A percentile compares a stretch with the other conserved stretches of the same genome.
These are phyloP conservation scores for Diglossa cyanea DNA, from an alignment of 2,797 vertebrate species.

Conservation along the genomic window DNA sequence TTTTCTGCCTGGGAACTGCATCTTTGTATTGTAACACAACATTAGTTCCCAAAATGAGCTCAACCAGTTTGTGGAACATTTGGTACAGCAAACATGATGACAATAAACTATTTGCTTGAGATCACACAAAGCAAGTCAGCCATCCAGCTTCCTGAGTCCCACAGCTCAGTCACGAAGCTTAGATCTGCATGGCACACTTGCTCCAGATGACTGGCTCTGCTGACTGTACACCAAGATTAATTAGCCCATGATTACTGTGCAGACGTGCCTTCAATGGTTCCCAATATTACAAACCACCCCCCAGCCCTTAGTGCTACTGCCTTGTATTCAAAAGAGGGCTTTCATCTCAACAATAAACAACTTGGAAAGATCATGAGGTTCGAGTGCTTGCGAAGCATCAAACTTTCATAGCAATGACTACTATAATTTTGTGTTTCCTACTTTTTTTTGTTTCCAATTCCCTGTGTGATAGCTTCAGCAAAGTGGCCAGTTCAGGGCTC, in stretches of 20 bases:
- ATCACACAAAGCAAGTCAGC: not conserved
- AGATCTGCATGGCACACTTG: not conserved
- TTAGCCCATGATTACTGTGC: not conserved
- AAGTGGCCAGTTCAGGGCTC: not conserved
- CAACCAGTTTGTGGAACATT: slow-evolving; percentile 6
- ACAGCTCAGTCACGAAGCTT: not conserved
- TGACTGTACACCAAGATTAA: not conserved
- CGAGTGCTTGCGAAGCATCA: not conserved
- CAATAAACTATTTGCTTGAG: slow-evolving; percentile 42
- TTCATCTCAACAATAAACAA: not conserved
- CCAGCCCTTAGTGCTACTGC: not conserved
- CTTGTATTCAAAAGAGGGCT: not conserved
- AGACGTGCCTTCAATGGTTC: not conserved
- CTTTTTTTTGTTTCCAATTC: not conserved
- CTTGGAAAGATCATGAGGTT: not conserved
- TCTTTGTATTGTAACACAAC: not conserved
- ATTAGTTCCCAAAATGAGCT: not conserved
- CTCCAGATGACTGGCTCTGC: not conserved
- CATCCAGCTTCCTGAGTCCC: not conserved
- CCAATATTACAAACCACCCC: not conserved
- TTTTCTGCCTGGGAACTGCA: slow-evolving; percentile 21
- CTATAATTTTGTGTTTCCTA: not conserved
- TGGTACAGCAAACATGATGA: slow-evolving; percentile 27
- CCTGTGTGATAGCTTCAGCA: not conserved
- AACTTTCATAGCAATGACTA: not conserved